Evolutionary conservation across 2,888 invertebrate genomes (phyloP), one percentile per base, ranked within the genome.

Genomic region (Philopedon plagiatum): DNA sequence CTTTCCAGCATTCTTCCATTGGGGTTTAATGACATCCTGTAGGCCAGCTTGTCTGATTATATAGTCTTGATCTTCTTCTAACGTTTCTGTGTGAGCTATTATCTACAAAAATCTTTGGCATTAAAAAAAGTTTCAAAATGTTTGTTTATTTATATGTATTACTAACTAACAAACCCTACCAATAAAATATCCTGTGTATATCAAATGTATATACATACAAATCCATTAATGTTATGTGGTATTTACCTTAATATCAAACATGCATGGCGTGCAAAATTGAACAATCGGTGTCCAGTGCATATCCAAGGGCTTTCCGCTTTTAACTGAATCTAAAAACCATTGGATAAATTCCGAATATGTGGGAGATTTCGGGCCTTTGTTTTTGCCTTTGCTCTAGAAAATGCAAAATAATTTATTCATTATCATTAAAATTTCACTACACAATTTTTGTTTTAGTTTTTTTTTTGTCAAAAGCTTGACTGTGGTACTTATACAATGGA

Each of bases 271-370:
- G 83, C 95, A 95, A 84, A 95, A 94, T 80, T 90, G 90, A 0
- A 92, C 91, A 78, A 94, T 91, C 0, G 95, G 94, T n/a, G 93
- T 92, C 92, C 94, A 94, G 83, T 95, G 95, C 94, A 95, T 95
- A 83, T 95, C 94, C 76, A 94, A 86, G 2, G 89, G 86, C 57
- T 90, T 87, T 32, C 90, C 90, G 71, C 87, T 88, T 78, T 86
- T 87, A 71, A 91, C 89, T 75, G 92, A 91, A 80, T 94, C 93
- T 74, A 94, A 83, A 15, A 95, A 88, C 87, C 94, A 94, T 61
- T 90, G 87, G 0, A 94, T 91, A 77, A 95, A 95, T 86, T 95
- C 95, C 46, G 92, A 90, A 81, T 95, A 95, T 29, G 93, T 90
- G 1, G 94, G 94, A 84, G 66, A 66, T 61, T 46, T 66, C 1